Evolutionary conservation across 2,113 vertebrate genomes (phyloP).

Genomic region (Campylomormyrus numenius): DNA sequence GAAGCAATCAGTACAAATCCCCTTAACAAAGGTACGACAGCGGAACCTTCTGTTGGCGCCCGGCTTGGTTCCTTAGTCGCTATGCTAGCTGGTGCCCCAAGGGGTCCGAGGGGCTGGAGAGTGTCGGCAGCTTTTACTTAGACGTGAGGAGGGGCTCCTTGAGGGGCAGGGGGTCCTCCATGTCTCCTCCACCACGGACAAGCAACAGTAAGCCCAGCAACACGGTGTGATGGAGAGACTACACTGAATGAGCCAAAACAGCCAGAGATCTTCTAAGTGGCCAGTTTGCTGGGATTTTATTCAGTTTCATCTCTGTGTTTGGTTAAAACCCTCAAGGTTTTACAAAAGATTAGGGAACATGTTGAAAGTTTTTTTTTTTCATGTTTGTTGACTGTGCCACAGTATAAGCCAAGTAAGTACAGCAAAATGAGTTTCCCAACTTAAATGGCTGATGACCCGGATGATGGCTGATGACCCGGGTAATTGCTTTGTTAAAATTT

Average conservation of each 20-base stretch:
- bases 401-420: neutral
- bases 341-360: neutral
- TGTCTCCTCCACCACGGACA: neutral
- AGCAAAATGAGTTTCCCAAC: neutral
- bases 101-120: neutral
- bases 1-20: slow-evolving; percentile 1
- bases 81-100: neutral
- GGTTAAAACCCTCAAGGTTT: neutral
- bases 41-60: neutral
- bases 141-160: neutral
- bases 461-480: neutral
- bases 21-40: neutral
- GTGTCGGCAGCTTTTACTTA: neutral
- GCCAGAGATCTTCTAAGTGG: neutral
- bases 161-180: neutral
- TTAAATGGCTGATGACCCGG: neutral
- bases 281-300: neutral
- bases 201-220: neutral
- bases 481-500: slow-evolving; percentile 2
- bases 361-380: neutral
- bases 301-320: neutral
- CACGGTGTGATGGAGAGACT: neutral
- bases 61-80: neutral
- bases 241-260: neutral
- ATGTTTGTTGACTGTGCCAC: neutral